These are phyloP conservation scores for Corythoichthys haematopterus DNA, from an alignment of 2,113 vertebrate species.

Conservation along the genomic window DNA sequence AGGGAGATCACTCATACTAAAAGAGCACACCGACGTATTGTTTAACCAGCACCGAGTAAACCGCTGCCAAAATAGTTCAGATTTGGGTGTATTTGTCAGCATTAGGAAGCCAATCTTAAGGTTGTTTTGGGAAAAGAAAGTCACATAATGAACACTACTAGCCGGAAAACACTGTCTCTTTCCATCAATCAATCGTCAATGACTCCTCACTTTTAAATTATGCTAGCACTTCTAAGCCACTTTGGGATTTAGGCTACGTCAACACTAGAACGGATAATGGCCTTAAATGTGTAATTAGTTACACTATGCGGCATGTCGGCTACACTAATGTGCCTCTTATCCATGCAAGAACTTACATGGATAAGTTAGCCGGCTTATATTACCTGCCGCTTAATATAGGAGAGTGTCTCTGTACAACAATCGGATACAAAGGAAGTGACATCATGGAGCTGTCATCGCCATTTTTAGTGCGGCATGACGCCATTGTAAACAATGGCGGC, in stretches of 20 bases:
- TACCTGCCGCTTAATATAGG: no score
- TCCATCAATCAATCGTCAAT: background rate
- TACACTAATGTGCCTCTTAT: no score
- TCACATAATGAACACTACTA: background rate
- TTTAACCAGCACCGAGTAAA: slow-evolving; percentile 18
- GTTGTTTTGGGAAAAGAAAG: background rate
- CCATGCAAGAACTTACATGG: no score
- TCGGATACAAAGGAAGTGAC: no score
- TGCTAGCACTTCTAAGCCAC: background rate
- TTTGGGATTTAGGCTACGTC: background rate
- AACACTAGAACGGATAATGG: no score
- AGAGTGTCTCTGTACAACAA: no score
- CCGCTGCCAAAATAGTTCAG: slow-evolving; percentile 6
- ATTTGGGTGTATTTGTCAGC: slow-evolving; percentile 13
- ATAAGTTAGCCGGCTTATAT: no score
- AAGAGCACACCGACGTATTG: slow-evolving; percentile 13
- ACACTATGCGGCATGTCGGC: no score
- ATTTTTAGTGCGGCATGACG: no score
- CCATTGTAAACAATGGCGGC: no score
- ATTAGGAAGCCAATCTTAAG: background rate
- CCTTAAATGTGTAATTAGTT: no score
- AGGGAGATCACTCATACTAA: slow-evolving; percentile 9
- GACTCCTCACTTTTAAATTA: background rate
- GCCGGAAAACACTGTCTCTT: background rate
- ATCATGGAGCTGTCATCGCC: no score